Evolutionary conservation across 2,797 vertebrate species (phyloP), one percentile per base, ranked within the genome.

Genomic region (Pampus argenteus): DNA sequence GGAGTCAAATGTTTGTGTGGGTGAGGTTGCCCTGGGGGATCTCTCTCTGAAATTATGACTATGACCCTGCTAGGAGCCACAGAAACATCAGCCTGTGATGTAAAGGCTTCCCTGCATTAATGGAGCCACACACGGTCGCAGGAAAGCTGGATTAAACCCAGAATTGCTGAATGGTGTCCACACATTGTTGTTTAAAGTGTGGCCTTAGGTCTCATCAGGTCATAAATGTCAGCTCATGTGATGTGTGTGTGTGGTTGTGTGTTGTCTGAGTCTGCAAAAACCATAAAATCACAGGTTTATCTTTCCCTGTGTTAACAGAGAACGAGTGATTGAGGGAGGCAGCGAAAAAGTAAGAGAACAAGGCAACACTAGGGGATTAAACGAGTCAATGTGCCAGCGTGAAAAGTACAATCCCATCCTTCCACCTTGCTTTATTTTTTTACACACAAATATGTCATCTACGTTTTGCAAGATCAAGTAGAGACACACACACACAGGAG

Each of bases 251-350:
- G 74, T 26, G 26, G 2, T n/a, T n/a, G n/a, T n/a, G n/a, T 81
- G 78, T 44, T 60, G 71, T 77, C 57, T 2, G 34, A 73, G 72
- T 79, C 79, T 63, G 45, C 68, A 38, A 48, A 26, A 45, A 34
- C 65, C 75, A 83, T 85, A 86, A 86, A 83, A 75, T 69, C 70
- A 71, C 64, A 48, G 70, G 70, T 81, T 87, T 86, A 78, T 71
- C 66, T 85, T 68, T 63, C 55, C 61, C 50, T 78, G 54, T 25
- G 40, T 89, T 82, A 87, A 82, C 82, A 86, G 31, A 57, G 42
- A 64, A 42, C 17, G 48, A 56, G 68, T 64, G 80, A 79, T 62
- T 55, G 79, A 64, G 10, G 47, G 38, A 71, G 81, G 78, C 66
- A n/a, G 75, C 64, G 62, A 20, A 34, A 64, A 62, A 76, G 62